Percentiles rank a stretch among this genome's conserved stretches.
These are phyloP conservation scores for Caranx ignobilis DNA, from an alignment of 2,113 vertebrate genomes.

Conservation along the genomic window DNA sequence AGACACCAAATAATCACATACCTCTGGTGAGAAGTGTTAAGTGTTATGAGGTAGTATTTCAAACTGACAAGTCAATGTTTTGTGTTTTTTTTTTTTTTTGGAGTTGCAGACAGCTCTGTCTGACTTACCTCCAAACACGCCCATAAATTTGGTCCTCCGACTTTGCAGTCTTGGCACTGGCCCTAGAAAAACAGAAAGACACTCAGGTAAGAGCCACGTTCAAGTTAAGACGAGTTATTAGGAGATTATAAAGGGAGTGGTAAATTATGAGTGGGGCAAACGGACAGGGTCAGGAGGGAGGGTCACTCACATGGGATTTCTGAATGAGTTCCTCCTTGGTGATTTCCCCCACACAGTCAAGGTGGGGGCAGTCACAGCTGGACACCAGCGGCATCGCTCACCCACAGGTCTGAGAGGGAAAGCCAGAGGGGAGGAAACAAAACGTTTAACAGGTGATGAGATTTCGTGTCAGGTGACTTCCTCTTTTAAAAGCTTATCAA, in stretches of 20 bases:
- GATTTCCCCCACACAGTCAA: constrained; percentile 97
- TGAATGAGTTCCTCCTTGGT: constrained; percentile 98
- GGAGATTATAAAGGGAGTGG: background rate
- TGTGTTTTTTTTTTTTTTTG: background rate
- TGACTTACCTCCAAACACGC: constrained; percentile 94
- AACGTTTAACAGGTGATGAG: background rate
- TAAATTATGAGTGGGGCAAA: no score
- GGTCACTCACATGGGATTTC: constrained; percentile 94
- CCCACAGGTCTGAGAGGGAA: constrained; percentile 35
- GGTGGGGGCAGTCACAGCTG: constrained; percentile 90
- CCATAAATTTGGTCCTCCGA: constrained; percentile 97
- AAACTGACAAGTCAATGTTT: background rate
- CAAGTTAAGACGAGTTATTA: background rate
- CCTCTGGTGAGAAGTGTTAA: background rate
- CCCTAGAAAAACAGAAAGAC: constrained; percentile 83
- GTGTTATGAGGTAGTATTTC: background rate
- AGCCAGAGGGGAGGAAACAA: background rate
- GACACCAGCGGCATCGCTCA: constrained; percentile 85
- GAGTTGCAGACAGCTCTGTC: constrained; percentile 3
- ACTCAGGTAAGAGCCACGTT: background rate
- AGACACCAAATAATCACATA: constrained; percentile 3
- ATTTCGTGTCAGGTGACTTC: constrained; percentile 18
- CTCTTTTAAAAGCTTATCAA: background rate
- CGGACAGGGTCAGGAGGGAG: background rate
- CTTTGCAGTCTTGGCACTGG: constrained; percentile 96